phyloP scores from a whole-genome alignment of 2,797 vertebrate species.

The Syngnathus acus region DNA sequence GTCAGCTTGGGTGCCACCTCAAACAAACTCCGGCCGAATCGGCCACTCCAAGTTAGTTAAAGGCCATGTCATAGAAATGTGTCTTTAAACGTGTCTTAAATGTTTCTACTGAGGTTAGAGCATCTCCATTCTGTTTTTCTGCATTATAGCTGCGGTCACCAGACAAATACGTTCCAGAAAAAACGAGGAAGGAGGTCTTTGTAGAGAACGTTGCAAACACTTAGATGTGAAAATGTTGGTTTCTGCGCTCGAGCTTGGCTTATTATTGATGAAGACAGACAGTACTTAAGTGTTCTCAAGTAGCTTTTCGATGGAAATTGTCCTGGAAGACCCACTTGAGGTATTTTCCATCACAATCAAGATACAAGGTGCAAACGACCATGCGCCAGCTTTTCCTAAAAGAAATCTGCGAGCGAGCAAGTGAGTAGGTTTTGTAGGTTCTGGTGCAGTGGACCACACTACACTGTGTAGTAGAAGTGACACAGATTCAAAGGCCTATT shows the following conservation, averaged over 20 bases:
- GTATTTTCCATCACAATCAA: conserved; percentile 46
- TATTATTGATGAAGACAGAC: conserved; percentile 39
- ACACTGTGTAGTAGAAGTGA: too few relatives aligned
- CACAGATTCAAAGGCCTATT: too few relatives aligned
- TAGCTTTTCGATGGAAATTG: conserved; percentile 49
- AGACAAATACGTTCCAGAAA: conserved; percentile 55
- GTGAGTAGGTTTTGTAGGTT: too few relatives aligned
- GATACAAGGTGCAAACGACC: conserved; percentile 47
- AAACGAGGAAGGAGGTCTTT: conserved; percentile 50
- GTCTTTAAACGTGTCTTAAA: too few relatives aligned
- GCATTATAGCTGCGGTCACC: conserved; percentile 17
- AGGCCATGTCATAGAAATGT: too few relatives aligned
- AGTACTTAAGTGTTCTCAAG: conserved; percentile 16
- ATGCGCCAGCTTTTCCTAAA: conserved; percentile 40
- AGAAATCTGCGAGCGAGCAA: conserved; percentile 9
- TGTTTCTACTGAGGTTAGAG: too few relatives aligned
- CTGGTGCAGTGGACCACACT: too few relatives aligned
- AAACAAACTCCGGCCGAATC: too few relatives aligned
- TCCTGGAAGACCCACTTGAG: conserved; percentile 56
- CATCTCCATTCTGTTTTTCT: neutral
- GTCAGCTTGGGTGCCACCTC: too few relatives aligned
- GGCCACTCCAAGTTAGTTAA: too few relatives aligned
- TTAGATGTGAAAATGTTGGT: conserved; percentile 46
- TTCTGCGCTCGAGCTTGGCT: conserved; percentile 45
- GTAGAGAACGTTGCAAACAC: conserved; percentile 51